A percentile compares a stretch with the other conserved stretches of the same genome.
Evolutionary conservation across 2,888 invertebrate species (phyloP).

Genomic region (Esperia sulphurella): DNA sequence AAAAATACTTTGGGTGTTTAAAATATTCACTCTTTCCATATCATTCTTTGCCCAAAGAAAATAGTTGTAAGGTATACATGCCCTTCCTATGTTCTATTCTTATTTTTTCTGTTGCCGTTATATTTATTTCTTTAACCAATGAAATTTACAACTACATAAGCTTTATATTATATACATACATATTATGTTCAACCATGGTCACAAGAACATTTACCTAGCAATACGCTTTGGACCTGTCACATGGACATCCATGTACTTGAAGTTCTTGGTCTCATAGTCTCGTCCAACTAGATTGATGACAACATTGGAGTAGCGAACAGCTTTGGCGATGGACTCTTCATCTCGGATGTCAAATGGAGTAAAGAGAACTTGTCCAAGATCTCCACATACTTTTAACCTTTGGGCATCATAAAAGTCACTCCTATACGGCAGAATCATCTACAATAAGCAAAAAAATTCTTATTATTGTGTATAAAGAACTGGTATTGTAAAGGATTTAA

Average conservation of each 20-base stretch:
- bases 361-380: slow-evolving; percentile 96
- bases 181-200: too few relatives aligned
- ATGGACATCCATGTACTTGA: slow-evolving; percentile 91
- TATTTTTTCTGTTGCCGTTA: too few relatives aligned
- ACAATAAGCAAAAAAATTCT: slow-evolving; percentile 34
- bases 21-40: too few relatives aligned
- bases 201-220: slow-evolving; percentile 79
- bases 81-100: too few relatives aligned
- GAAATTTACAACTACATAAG: too few relatives aligned
- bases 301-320: slow-evolving; percentile 96
- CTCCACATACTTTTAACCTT: slow-evolving; percentile 91
- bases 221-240: slow-evolving; percentile 90
- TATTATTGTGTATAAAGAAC: too few relatives aligned
- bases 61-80: too few relatives aligned
- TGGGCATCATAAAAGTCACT: slow-evolving; percentile 89
- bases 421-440: slow-evolving; percentile 96
- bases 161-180: too few relatives aligned
- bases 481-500: too few relatives aligned
- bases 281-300: slow-evolving; percentile 96
- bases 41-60: too few relatives aligned
- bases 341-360: slow-evolving; percentile 91
- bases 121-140: too few relatives aligned
- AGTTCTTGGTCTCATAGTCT: slow-evolving; percentile 96
- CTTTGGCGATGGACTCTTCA: slow-evolving; percentile 90
- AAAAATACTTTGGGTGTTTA: too few relatives aligned